Conservation (phyloP, 1,140 invertebrate genomes). For the Copidosoma floridanum region DNA sequence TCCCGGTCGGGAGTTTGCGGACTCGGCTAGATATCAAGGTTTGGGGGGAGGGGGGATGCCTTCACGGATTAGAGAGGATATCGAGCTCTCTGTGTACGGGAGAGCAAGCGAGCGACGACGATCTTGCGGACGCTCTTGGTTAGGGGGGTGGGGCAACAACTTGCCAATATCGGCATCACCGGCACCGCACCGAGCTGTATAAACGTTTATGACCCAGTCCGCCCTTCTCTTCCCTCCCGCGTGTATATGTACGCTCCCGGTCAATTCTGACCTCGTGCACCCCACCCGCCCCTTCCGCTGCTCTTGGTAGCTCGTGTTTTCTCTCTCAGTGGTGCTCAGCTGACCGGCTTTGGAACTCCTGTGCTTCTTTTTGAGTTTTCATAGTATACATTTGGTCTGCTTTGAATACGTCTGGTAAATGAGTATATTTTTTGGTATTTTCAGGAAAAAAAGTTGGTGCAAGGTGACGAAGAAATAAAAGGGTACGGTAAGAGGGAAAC, state of each 20-base stretch:
- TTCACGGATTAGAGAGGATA: constrained; percentile 36
- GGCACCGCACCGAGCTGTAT: constrained; percentile 51
- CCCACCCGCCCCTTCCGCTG: constrained; percentile 21
- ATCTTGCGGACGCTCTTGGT: constrained; percentile 24
- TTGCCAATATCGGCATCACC: constrained; percentile 55
- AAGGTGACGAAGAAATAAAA: too few species aligned
- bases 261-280: too few species aligned
- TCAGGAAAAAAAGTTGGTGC: too few species aligned
- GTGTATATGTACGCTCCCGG: too few species aligned
- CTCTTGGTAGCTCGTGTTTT: too few species aligned
- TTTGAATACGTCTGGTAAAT: too few species aligned
- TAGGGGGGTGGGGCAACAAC: constrained; percentile 48
- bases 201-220: constrained; percentile 55
- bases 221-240: not conserved
- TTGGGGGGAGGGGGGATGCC: constrained; percentile 32
- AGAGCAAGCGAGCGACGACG: constrained; percentile 23
- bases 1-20: constrained; percentile 9
- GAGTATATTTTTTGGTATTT: too few species aligned
- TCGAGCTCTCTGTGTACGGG: constrained; percentile 11
- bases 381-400: too few species aligned
- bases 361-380: too few species aligned
- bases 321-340: too few species aligned
- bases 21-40: constrained; percentile 6
- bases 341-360: too few species aligned
- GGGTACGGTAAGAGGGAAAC: too few species aligned